These are phyloP conservation scores for Porites australiensis DNA, from an alignment of 64 coral and sea anemone genomes.

Conservation along the genomic window DNA sequence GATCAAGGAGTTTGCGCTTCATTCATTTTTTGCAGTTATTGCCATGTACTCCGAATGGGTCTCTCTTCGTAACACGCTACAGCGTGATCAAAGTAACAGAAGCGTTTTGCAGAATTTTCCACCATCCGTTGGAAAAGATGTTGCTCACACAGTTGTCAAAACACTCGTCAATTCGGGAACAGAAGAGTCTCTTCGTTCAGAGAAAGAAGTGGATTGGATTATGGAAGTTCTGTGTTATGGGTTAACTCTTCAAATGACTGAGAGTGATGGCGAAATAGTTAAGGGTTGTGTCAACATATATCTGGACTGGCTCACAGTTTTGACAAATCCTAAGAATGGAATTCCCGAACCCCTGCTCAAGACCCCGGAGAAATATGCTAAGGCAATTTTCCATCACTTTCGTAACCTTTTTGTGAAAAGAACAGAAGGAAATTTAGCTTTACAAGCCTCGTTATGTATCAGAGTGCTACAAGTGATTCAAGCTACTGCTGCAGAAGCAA, in stretches of 20 bases:
- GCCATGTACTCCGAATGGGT: conserved; percentile 99
- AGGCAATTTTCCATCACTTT: conserved; percentile 95
- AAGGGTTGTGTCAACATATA: conserved; percentile 95
- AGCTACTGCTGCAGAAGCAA: conserved; percentile 49
- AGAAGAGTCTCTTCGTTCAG: conserved; percentile 60
- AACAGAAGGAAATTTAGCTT: conserved; percentile 81
- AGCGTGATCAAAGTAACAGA: conserved; percentile 69
- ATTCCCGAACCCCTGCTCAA: conserved; percentile 81
- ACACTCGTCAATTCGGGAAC: conserved; percentile 70
- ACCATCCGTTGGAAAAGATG: conserved; percentile 75
- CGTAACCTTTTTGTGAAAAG: conserved; percentile 87
- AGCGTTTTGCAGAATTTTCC: conserved; percentile 90
- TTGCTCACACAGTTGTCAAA: conserved; percentile 77
- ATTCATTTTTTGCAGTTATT: neutral
- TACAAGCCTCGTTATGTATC: conserved; percentile 97
- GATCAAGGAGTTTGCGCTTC: neutral
- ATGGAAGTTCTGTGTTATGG: conserved; percentile 98
- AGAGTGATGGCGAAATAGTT: conserved; percentile 89
- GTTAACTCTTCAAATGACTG: conserved; percentile 90
- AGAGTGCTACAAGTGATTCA: conserved; percentile 87
- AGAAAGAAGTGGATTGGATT: conserved; percentile 86
- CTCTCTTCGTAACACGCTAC: conserved; percentile 77
- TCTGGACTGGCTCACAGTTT: conserved; percentile 85
- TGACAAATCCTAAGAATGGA: conserved; percentile 77
- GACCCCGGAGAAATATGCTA: conserved; percentile 84